Evolutionary conservation across 2,888 invertebrate species (phyloP).

Genomic region (Spodoptera littoralis): DNA sequence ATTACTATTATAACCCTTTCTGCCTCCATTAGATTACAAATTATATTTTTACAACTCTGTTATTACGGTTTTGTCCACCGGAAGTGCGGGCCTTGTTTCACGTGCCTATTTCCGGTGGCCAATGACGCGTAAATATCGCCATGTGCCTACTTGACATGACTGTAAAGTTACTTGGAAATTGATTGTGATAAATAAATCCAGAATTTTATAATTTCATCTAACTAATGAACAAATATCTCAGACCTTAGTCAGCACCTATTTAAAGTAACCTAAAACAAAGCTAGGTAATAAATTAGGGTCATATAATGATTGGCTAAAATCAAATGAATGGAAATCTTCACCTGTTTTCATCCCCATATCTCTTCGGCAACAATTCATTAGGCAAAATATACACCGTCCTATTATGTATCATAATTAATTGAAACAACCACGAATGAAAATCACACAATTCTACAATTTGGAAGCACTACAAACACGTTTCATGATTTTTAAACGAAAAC

Average conservation of each 20-base stretch:
- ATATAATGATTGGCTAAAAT: neutral
- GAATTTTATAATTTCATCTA: too few species aligned
- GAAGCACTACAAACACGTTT: constrained; percentile 39
- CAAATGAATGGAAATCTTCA: constrained; percentile 58
- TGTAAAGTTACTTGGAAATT: constrained; percentile 5
- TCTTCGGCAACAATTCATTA: constrained; percentile 84
- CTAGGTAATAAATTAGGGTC: neutral
- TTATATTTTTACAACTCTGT: constrained; percentile 37
- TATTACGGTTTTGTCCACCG: constrained; percentile 42
- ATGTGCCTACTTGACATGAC: constrained; percentile 37
- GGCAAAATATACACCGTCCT: constrained; percentile 85
- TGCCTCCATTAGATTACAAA: constrained; percentile 30
- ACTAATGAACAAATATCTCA: too few species aligned
- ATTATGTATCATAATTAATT: constrained; percentile 80
- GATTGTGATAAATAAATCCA: too few species aligned
- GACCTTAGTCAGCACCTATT: too few species aligned
- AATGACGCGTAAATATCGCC: constrained; percentile 45
- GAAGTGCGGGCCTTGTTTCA: constrained; percentile 55
- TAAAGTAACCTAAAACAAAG: neutral
- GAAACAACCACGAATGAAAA: constrained; percentile 20
- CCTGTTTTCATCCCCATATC: constrained; percentile 81
- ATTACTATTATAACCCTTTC: neutral
- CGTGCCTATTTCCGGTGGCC: constrained; percentile 50
- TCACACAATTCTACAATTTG: constrained; percentile 9
- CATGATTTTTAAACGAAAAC: constrained; percentile 8